Percentiles rank a stretch among this genome's conserved stretches.
Evolutionary conservation across 1,140 invertebrate genomes (phyloP).

Genomic region (Saccostrea echinata): DNA sequence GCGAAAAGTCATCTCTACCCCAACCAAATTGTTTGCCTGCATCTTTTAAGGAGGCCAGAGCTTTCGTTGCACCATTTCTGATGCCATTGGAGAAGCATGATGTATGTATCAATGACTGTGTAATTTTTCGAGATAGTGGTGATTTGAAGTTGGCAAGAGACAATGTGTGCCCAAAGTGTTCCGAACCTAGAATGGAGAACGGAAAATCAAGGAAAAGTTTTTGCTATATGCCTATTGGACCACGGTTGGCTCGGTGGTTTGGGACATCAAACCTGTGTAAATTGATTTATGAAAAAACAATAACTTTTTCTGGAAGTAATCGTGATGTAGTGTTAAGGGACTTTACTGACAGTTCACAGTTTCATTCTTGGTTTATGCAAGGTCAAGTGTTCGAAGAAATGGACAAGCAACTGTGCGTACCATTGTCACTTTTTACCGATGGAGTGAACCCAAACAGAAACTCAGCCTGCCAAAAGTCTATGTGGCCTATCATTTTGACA

Average conservation of each 20-base stretch:
- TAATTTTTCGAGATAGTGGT: background rate
- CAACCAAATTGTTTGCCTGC: constrained; percentile 17
- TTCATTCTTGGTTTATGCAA: too few species aligned
- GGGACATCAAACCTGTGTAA: constrained; percentile 28
- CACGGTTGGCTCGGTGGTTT: constrained; percentile 26
- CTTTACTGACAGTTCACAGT: too few species aligned
- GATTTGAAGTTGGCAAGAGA: background rate
- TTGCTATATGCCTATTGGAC: constrained; percentile 11
- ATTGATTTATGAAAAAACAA: background rate
- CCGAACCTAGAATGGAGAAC: background rate
- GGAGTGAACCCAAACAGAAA: constrained; percentile 25
- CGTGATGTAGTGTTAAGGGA: too few species aligned
- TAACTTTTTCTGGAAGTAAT: background rate
- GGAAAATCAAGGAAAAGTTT: background rate
- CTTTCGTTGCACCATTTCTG: constrained; percentile 12
- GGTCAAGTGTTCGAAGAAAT: constrained; percentile 17
- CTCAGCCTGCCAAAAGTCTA: background rate
- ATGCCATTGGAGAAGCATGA: constrained; percentile 32
- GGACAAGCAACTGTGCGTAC: background rate
- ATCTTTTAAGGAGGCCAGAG: constrained; percentile 6
- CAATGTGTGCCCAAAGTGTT: constrained; percentile 2
- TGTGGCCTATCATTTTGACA: constrained; percentile 13
- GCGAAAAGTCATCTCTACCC: constrained; percentile 1
- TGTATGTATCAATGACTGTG: constrained; percentile 27
- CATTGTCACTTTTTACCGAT: background rate